Evolutionary conservation across 2,888 invertebrate species (phyloP), one percentile per base, ranked within the genome.

Genomic region (Harpalus rufipes): DNA sequence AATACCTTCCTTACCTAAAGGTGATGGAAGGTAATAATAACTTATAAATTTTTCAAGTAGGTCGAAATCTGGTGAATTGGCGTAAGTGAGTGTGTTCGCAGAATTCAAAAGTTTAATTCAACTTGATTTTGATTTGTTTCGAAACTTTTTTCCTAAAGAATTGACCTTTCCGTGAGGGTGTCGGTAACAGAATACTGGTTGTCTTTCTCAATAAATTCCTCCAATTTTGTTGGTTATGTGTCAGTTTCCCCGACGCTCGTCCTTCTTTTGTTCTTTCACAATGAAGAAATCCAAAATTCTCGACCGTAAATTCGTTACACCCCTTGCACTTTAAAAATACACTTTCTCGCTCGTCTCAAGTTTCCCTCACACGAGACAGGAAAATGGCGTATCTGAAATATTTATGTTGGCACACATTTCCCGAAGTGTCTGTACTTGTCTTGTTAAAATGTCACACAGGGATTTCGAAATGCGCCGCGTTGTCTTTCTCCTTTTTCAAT

Each of bases 321-420:
- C 72, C 44, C 44, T 74, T 74, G 72, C 72, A 74, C 78, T 81
- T 83, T 83, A 76, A 76, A 83, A 83, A 83, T 82, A 83, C 61
- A 58, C 76, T 83, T 72, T 74, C 61, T 81, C 83, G 74, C 61
- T 59, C 56, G 78, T 74, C 65, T 72, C 83, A 41, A 76, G 44
- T 72, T 65, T 16, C 39, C 41, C 61, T 83, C 59, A 58, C 78
- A 58, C 21, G 58, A 41, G 78, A 84, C 76, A 63, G 63, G 76
- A 78, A 76, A 84, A 84, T 84, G 76, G 78, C 84, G 63, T 84
- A 76, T 56, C 84, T 84, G 84, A 84, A 84, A 76, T 84, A 84
- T 84, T 84, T 84, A 78, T 78, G 78, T 78, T 84, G 84, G 84
- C 84, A 84, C 44, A 21, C 72, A 59, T 83, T 21, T 72, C 81